Evolutionary conservation across 2,113 vertebrate species (phyloP).

Genomic region (Epinephelus cyanopodus): DNA sequence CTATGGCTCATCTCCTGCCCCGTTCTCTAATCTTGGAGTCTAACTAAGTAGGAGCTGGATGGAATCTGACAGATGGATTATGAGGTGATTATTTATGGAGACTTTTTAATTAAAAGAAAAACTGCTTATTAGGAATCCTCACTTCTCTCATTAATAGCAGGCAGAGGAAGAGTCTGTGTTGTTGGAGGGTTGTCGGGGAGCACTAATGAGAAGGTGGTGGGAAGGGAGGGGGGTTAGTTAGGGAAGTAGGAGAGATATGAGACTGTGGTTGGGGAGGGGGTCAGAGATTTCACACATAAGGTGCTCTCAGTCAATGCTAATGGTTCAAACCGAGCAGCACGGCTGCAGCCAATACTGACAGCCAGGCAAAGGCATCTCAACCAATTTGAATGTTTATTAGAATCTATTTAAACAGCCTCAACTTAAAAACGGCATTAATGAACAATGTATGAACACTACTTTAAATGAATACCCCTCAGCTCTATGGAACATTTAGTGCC

Average conservation of each 20-base stretch:
- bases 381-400: background rate
- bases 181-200: slow-evolving; percentile 76
- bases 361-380: background rate
- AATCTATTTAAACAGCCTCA: background rate
- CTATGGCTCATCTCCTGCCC: slow-evolving; percentile 40
- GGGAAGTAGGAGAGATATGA: slow-evolving; percentile 38
- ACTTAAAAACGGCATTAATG: background rate
- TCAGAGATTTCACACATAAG: slow-evolving; percentile 38
- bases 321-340: background rate
- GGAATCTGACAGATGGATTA: slow-evolving; percentile 85
- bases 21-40: slow-evolving; percentile 59
- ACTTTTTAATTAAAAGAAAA: slow-evolving; percentile 88
- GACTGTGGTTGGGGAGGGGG: background rate
- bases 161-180: slow-evolving; percentile 77
- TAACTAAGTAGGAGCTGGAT: slow-evolving; percentile 82
- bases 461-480: too few species aligned
- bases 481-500: background rate
- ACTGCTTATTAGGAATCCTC: slow-evolving; percentile 86
- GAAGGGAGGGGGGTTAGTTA: slow-evolving; percentile 35
- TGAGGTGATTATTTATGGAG: slow-evolving; percentile 87
- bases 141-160: slow-evolving; percentile 83
- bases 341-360: accelerated
- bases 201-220: slow-evolving; percentile 79
- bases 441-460: too few species aligned
- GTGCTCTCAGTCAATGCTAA: slow-evolving; percentile 8